Percentiles rank a stretch among this genome's conserved stretches.
phyloP scores from a whole-genome alignment of 2,113 vertebrate genomes.

The Motacilla alba region DNA sequence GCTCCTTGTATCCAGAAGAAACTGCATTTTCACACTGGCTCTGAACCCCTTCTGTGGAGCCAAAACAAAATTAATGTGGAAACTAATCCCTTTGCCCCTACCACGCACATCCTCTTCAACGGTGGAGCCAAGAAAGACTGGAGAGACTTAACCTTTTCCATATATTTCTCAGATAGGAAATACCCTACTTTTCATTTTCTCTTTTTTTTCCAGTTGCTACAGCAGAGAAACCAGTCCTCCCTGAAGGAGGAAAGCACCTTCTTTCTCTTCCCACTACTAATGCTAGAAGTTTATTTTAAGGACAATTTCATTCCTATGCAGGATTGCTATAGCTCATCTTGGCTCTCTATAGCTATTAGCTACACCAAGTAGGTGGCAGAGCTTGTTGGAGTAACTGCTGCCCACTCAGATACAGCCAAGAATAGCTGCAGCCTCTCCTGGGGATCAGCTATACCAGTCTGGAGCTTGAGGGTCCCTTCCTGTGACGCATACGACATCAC shows the following conservation, averaged over 20 bases:
- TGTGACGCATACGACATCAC: neutral
- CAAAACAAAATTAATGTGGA: slow-evolving; percentile 52
- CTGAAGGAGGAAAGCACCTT: neutral
- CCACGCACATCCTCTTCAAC: neutral
- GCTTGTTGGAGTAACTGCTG: slow-evolving; percentile 30
- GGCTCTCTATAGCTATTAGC: neutral
- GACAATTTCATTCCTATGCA: neutral
- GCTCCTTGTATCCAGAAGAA: slow-evolving; percentile 31
- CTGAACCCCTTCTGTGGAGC: slow-evolving; percentile 3
- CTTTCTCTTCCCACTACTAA: neutral
- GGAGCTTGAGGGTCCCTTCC: neutral
- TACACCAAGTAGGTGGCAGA: slow-evolving; percentile 9
- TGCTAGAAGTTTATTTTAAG: slow-evolving; percentile 11
- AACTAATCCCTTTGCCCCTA: slow-evolving; percentile 50
- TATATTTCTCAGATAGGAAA: neutral
- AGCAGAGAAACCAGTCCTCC: neutral
- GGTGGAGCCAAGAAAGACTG: neutral
- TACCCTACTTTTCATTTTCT: neutral
- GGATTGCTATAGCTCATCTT: neutral
- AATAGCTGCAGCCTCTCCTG: slow-evolving; percentile 28
- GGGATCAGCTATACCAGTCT: neutral
- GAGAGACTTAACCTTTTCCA: slow-evolving; percentile 25
- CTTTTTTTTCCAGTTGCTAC: neutral
- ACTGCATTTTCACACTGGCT: slow-evolving; percentile 48
- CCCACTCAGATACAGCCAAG: slow-evolving; percentile 4